Conservation (phyloP, 2,888 invertebrate genomes). For the Troilus luridus region DNA sequence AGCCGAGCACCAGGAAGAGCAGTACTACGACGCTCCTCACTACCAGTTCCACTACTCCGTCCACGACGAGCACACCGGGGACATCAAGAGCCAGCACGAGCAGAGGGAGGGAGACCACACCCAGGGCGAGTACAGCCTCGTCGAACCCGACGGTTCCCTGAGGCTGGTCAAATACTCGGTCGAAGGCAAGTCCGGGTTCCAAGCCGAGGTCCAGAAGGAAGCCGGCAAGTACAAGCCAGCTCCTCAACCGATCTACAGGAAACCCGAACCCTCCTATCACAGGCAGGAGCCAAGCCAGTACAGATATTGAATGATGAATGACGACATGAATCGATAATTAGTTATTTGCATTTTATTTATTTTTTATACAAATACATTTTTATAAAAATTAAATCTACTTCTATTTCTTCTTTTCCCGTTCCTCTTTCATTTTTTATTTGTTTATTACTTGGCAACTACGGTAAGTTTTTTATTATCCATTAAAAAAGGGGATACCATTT, state of each 20-base stretch:
- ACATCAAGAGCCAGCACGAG: slow-evolving; percentile 81
- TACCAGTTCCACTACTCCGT: slow-evolving; percentile 82
- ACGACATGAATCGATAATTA: background rate
- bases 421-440: background rate
- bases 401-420: too few relatives aligned
- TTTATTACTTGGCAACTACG: too few relatives aligned
- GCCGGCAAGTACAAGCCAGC: background rate
- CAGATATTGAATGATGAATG: background rate
- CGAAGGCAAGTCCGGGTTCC: background rate
- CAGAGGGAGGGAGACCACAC: slow-evolving; percentile 81
- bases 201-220: slow-evolving; percentile 69
- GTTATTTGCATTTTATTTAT: background rate
- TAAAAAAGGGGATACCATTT: too few relatives aligned
- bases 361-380: background rate
- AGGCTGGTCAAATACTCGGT: slow-evolving; percentile 78
- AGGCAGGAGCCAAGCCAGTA: slow-evolving; percentile 6
- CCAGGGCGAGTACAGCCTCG: slow-evolving; percentile 72
- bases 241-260: slow-evolving; percentile 1
- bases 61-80: slow-evolving; percentile 81
- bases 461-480: background rate
- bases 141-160: slow-evolving; percentile 80
- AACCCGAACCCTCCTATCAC: slow-evolving; percentile 28
- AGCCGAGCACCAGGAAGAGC: slow-evolving; percentile 41
- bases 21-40: slow-evolving; percentile 67
- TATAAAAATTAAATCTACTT: background rate